A percentile compares a stretch with the other conserved stretches of the same genome.
These are phyloP conservation scores for Myotis lucifugus DNA, from an alignment of 2,113 vertebrate species.

Conservation along the genomic window DNA sequence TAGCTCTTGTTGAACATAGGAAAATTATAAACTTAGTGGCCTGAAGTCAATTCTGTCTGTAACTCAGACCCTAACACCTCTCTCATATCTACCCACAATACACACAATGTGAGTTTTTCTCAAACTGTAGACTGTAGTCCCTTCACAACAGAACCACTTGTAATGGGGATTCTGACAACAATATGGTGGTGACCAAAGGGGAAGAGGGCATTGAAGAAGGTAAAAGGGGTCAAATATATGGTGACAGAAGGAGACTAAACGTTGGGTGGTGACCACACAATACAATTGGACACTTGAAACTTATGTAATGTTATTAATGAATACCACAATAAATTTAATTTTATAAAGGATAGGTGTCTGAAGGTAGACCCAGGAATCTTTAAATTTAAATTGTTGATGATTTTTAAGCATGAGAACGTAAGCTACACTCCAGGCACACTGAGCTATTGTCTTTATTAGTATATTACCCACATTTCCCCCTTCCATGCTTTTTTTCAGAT, in stretches of 20 bases:
- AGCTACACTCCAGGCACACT: neutral
- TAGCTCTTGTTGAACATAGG: neutral
- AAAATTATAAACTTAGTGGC: neutral
- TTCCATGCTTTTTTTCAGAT: neutral
- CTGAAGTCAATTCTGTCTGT: neutral
- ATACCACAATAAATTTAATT: neutral
- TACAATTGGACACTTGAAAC: neutral
- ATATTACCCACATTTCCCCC: fast-evolving
- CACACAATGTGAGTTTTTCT: neutral
- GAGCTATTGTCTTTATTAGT: neutral
- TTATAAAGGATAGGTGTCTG: neutral
- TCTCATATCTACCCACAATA: neutral
- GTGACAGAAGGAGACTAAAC: neutral
- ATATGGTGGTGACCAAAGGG: neutral
- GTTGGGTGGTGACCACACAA: neutral
- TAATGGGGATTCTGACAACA: neutral
- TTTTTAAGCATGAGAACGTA: neutral
- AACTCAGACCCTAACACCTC: neutral
- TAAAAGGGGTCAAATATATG: neutral
- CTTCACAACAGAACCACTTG: neutral
- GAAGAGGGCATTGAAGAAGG: neutral
- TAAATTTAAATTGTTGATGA: neutral
- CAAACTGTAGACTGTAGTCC: too few relatives aligned
- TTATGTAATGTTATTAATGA: neutral
- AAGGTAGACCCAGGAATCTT: neutral